These are phyloP conservation scores for Hoplodrina ambigua DNA, from an alignment of 2,888 invertebrate species.

Conservation along the genomic window DNA sequence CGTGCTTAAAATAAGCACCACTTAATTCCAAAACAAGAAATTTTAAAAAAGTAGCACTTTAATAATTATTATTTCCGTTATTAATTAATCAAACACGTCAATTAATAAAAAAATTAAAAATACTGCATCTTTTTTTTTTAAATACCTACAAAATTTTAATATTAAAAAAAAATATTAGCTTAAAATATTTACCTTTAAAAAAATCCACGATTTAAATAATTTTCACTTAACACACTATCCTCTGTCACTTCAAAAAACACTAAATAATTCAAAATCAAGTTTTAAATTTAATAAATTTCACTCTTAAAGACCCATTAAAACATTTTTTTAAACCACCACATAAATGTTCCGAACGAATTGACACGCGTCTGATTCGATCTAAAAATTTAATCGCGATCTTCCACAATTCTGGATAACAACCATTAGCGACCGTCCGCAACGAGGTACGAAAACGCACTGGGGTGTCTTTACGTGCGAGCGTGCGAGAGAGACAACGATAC, in stretches of 20 bases:
- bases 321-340: constrained; percentile 50
- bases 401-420: constrained; percentile 44
- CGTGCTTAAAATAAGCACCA: too few relatives aligned
- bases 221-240: constrained; percentile 56
- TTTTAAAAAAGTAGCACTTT: too few relatives aligned
- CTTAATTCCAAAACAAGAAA: too few relatives aligned
- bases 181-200: constrained; percentile 57
- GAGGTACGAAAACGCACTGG: constrained; percentile 79
- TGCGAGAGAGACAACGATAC: constrained; percentile 73
- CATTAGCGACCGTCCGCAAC: constrained; percentile 67
- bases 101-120: too few relatives aligned
- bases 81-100: too few relatives aligned
- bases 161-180: not conserved
- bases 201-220: constrained; percentile 53
- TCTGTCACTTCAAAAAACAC: constrained; percentile 55
- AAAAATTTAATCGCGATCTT: constrained; percentile 67
- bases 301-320: constrained; percentile 42
- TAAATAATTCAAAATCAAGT: constrained; percentile 43
- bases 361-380: constrained; percentile 43
- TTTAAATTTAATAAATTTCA: constrained; percentile 35
- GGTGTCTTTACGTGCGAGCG: constrained; percentile 69
- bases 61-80: too few relatives aligned
- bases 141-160: too few relatives aligned
- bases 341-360: constrained; percentile 43
- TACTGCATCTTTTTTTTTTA: too few relatives aligned